Evolutionary conservation across 2,888 invertebrate genomes (phyloP).

Genomic region (Acheta domesticus): DNA sequence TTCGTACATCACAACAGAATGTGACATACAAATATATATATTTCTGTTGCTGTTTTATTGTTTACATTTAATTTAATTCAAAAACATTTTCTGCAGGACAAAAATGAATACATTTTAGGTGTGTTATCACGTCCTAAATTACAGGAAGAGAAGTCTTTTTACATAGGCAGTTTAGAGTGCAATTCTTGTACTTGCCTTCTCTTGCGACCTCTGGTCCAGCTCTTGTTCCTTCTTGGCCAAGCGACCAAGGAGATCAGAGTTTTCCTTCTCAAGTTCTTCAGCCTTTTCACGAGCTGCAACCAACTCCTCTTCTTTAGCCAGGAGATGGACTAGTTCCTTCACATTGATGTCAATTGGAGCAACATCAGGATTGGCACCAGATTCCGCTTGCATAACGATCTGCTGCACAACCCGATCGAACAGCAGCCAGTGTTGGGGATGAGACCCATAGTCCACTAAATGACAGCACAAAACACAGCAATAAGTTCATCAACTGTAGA

Average conservation of each 20-base stretch:
- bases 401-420: slow-evolving; percentile 94
- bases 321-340: slow-evolving; percentile 80
- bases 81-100: too few relatives aligned
- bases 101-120: too few relatives aligned
- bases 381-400: slow-evolving; percentile 75
- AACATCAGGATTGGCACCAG: slow-evolving; percentile 74
- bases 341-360: slow-evolving; percentile 86
- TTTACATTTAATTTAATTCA: too few relatives aligned
- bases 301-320: slow-evolving; percentile 91
- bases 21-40: too few relatives aligned
- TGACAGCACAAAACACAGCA: slow-evolving; percentile 39
- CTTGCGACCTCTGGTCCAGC: slow-evolving; percentile 81
- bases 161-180: not conserved
- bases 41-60: too few relatives aligned
- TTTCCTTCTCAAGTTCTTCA: slow-evolving; percentile 83
- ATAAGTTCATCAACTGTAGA: not conserved
- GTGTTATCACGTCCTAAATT: too few relatives aligned
- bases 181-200: slow-evolving; percentile 56
- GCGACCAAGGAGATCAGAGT: slow-evolving; percentile 79
- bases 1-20: too few relatives aligned
- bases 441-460: slow-evolving; percentile 78
- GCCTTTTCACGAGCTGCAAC: slow-evolving; percentile 82
- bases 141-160: too few relatives aligned
- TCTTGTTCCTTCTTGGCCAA: slow-evolving; percentile 90
- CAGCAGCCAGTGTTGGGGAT: slow-evolving; percentile 89